Evolutionary conservation across 2,888 invertebrate genomes (phyloP), one percentile per base, ranked within the genome.

Genomic region (Papilio demoleus): DNA sequence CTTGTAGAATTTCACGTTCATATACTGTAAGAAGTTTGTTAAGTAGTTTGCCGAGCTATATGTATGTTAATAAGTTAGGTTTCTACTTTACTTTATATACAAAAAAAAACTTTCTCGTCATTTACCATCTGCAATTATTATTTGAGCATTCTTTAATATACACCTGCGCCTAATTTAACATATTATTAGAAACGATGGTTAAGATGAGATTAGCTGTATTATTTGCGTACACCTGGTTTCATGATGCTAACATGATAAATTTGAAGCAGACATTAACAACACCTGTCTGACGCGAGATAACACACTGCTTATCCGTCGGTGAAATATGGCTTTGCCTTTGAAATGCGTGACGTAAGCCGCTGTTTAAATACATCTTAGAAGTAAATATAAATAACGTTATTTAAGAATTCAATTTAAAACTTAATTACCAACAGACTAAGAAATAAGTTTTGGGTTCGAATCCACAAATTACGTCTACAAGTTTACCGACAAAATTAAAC

Each of bases 281-380:
- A 90, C 87, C 90, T 90, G 90, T 89, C 90, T 87, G 82, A 83
- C 83, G 81, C 80, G 82, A 87, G 85, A 87, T 87, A 88, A 88
- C 86, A 86, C 86, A 85, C 85, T 87, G 86, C 88, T 88, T 88
- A 88, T 88, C 85, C 81, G 83, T 79, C 80, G 82, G 86, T 88
- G 87, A 89, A 88, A 90, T 90, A 90, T 90, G 88, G 86, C 5
- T 68, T 50, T 61, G 60, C 36, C 38, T 67, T 45, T 42, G 56
- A 65, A 58, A 42, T 65, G 45, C 59, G 45, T 65, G 42, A 64
- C 63, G 38, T 53, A 34, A 50, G n/a, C 50, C 22, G 24, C 50
- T 24, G 47, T 64, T 38, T 38, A 36, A 50, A 64, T 53, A 53
- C 50, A 53, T 14, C 34, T 58, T 36, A 58, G 27, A 19, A 12